Conservation (phyloP, 2,888 invertebrate genomes). For the Enchytraeus crypticus region DNA sequence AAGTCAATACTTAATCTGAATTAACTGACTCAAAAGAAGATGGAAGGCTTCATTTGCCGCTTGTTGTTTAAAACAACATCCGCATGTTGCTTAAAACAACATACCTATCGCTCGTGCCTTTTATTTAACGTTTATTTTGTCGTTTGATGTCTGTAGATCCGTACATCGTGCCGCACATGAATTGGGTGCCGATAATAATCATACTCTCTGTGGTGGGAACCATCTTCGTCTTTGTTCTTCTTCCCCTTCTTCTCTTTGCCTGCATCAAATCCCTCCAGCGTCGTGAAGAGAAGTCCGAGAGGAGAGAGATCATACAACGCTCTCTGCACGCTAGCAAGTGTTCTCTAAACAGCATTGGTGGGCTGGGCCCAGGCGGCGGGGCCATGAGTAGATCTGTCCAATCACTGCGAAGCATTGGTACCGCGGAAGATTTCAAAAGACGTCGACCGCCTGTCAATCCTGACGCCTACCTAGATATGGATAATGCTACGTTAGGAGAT, state of each 20-base stretch:
- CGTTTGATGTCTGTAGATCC: slow-evolving; percentile 66
- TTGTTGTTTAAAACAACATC: too few species aligned
- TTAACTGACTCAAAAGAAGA: too few species aligned
- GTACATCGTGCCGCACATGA: slow-evolving; percentile 55
- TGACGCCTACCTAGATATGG: slow-evolving; percentile 15
- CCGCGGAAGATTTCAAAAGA: slow-evolving; percentile 8
- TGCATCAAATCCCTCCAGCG: slow-evolving; percentile 82
- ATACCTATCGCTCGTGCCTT: too few species aligned
- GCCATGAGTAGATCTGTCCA: not conserved
- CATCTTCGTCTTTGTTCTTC: slow-evolving; percentile 60
- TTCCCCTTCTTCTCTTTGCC: slow-evolving; percentile 74
- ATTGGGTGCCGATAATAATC: slow-evolving; percentile 42
- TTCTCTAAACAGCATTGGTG: slow-evolving; percentile 10
- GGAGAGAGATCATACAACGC: slow-evolving; percentile 63
- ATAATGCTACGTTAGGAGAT: slow-evolving; percentile 17
- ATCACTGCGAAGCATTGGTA: not conserved
- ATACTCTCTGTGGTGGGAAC: slow-evolving; percentile 37
- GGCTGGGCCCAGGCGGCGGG: not conserved
- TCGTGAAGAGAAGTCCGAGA: slow-evolving; percentile 73
- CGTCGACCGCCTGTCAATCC: slow-evolving; percentile 17
- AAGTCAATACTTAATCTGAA: too few species aligned
- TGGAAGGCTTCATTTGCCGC: too few species aligned
- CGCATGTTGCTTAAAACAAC: too few species aligned
- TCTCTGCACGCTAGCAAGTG: slow-evolving; percentile 50
- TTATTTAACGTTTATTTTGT: too few species aligned